These are phyloP conservation scores for Drosophila bocqueti DNA, from an alignment of 1,140 invertebrate genomes.

Conservation along the genomic window DNA sequence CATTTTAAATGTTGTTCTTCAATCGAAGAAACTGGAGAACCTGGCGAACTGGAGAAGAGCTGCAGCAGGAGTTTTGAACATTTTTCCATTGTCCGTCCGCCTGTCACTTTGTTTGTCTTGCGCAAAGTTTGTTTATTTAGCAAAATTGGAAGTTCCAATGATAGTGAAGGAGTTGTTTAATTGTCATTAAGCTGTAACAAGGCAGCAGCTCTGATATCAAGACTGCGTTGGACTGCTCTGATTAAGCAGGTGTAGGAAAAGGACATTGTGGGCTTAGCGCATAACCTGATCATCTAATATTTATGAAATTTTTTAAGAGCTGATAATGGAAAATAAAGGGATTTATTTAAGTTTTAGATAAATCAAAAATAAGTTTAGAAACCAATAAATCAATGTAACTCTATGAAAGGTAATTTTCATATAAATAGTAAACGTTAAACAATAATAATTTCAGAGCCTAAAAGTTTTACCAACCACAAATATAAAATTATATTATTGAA, in stretches of 20 bases:
- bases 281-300: not conserved
- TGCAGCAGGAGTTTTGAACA: slow-evolving; percentile 20
- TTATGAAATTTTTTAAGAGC: not conserved
- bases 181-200: slow-evolving; percentile 49
- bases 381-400: not conserved
- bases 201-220: slow-evolving; percentile 28
- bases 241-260: not conserved
- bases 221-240: slow-evolving; percentile 5
- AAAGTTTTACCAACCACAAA: not conserved
- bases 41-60: slow-evolving; percentile 9
- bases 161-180: slow-evolving; percentile 42
- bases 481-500: no score
- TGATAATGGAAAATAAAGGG: not conserved
- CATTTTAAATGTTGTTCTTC: slow-evolving; percentile 58
- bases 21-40: slow-evolving; percentile 15
- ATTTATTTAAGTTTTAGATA: not conserved
- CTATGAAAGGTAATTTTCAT: no score
- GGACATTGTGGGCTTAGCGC: no score
- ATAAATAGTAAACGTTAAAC: no score
- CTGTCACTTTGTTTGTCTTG: slow-evolving; percentile 62
- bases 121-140: slow-evolving; percentile 63
- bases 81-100: slow-evolving; percentile 36
- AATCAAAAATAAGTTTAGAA: not conserved
- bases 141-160: slow-evolving; percentile 61
- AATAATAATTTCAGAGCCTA: not conserved